Evolutionary conservation across 2,888 invertebrate species (phyloP).

Genomic region (Alviniconcha strummeri): DNA sequence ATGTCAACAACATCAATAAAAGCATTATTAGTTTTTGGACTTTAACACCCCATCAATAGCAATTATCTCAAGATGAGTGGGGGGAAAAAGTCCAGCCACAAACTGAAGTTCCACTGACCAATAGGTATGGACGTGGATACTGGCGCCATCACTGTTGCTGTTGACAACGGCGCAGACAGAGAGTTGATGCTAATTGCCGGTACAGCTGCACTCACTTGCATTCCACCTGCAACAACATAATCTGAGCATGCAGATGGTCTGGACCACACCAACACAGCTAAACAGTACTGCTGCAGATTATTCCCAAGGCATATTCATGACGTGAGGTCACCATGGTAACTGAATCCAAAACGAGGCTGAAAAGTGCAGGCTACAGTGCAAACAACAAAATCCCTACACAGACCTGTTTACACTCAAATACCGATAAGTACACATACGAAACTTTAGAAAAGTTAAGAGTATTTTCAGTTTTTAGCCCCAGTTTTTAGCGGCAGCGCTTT

Average conservation of each 20-base stretch:
- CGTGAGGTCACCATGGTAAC: background rate
- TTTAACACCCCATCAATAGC: too few relatives aligned
- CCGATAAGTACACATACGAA: too few relatives aligned
- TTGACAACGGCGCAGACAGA: background rate
- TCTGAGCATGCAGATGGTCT: background rate
- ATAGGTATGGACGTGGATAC: constrained; percentile 23
- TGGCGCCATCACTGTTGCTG: constrained; percentile 19
- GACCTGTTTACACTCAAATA: background rate
- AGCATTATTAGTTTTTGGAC: too few relatives aligned
- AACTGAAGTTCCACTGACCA: background rate
- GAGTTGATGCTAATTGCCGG: constrained; percentile 25
- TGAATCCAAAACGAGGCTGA: background rate
- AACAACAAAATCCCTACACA: background rate
- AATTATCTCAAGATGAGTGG: too few relatives aligned
- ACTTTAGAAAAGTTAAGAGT: too few relatives aligned
- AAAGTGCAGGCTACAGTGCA: background rate
- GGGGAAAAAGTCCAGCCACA: background rate
- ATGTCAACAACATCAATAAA: too few relatives aligned
- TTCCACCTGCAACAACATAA: background rate
- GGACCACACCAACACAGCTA: background rate
- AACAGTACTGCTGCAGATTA: background rate
- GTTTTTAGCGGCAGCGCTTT: too few relatives aligned
- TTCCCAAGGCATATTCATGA: background rate
- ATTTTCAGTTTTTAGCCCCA: too few relatives aligned
- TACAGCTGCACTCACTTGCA: constrained; percentile 24